Evolutionary conservation across 2,113 vertebrate species (phyloP).

Genomic region (human): DNA sequence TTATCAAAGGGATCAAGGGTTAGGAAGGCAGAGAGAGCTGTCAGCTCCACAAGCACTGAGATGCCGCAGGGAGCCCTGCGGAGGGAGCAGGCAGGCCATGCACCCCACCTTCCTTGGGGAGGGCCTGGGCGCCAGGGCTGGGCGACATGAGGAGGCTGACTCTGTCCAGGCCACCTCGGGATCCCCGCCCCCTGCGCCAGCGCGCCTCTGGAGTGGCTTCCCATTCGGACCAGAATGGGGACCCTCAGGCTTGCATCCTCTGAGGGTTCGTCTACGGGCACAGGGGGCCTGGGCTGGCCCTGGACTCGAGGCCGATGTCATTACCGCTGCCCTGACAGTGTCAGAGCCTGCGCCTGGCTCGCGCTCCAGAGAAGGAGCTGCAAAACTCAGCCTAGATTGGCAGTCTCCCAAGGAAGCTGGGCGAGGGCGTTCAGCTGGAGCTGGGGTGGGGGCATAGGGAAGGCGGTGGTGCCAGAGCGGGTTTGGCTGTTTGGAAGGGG

Average conservation of each 20-base stretch:
- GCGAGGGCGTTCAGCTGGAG: too few relatives aligned
- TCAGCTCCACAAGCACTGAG: neutral
- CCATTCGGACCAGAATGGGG: neutral
- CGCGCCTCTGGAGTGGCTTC: neutral
- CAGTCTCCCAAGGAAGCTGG: rapidly evolving
- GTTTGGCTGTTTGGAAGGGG: neutral
- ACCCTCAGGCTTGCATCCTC: neutral
- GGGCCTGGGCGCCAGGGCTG: rapidly evolving
- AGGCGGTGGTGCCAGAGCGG: too few relatives aligned
- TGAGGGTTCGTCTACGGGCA: neutral
- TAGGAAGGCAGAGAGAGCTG: neutral
- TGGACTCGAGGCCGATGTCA: rapidly evolving
- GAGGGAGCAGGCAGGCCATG: rapidly evolving
- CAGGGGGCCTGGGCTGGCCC: neutral
- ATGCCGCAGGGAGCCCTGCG: rapidly evolving
- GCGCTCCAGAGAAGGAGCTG: neutral
- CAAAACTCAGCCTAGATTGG: neutral
- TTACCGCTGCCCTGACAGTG: neutral
- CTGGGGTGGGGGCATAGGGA: rapidly evolving
- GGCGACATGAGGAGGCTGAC: rapidly evolving
- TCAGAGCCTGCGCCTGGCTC: neutral
- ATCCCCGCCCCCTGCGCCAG: rapidly evolving
- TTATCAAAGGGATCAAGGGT: neutral
- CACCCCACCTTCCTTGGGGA: neutral
- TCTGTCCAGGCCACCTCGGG: neutral